A percentile compares a stretch with the other conserved stretches of the same genome.
These are phyloP conservation scores for Xanthorhoe spadicearia DNA, from an alignment of 2,888 invertebrate genomes.

Conservation along the genomic window DNA sequence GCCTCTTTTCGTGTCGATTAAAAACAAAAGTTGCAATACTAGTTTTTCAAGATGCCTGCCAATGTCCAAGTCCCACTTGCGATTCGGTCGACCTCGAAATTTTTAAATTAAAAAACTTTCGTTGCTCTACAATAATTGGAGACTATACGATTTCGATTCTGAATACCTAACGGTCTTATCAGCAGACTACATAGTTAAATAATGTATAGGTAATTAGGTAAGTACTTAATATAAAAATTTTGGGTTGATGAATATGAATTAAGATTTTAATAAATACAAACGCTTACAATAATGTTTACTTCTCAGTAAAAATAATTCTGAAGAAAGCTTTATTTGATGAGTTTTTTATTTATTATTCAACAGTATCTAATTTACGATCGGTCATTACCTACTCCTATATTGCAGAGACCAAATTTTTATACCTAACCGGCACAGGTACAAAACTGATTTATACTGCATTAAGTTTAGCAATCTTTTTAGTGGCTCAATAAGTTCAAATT, in stretches of 20 bases:
- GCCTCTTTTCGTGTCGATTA: slow-evolving; percentile 61
- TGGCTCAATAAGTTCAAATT: slow-evolving; percentile 36
- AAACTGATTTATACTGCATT: slow-evolving; percentile 44
- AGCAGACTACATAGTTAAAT: neutral
- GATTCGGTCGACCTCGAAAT: slow-evolving; percentile 70
- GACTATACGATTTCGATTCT: slow-evolving; percentile 22
- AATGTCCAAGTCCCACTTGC: slow-evolving; percentile 63
- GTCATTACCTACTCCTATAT: slow-evolving; percentile 52
- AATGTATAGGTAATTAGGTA: too few relatives aligned
- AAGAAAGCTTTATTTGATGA: neutral
- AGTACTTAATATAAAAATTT: neutral
- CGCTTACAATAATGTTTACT: neutral
- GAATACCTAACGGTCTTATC: slow-evolving; percentile 1
- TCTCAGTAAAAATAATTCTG: neutral
- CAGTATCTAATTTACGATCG: slow-evolving; percentile 36
- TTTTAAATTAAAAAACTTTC: slow-evolving; percentile 60
- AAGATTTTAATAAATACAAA: too few relatives aligned
- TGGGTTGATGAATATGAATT: neutral
- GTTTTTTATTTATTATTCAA: slow-evolving; percentile 11
- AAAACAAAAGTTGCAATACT: slow-evolving; percentile 79
- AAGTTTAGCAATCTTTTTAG: slow-evolving; percentile 39
- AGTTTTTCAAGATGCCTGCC: slow-evolving; percentile 73
- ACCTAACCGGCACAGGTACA: slow-evolving; percentile 23
- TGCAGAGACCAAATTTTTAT: slow-evolving; percentile 51
- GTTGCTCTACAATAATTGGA: slow-evolving; percentile 52